A percentile compares a stretch with the other conserved stretches of the same genome.
phyloP scores from a whole-genome alignment of 1,140 invertebrate species.

The Nixonia krombeini region DNA sequence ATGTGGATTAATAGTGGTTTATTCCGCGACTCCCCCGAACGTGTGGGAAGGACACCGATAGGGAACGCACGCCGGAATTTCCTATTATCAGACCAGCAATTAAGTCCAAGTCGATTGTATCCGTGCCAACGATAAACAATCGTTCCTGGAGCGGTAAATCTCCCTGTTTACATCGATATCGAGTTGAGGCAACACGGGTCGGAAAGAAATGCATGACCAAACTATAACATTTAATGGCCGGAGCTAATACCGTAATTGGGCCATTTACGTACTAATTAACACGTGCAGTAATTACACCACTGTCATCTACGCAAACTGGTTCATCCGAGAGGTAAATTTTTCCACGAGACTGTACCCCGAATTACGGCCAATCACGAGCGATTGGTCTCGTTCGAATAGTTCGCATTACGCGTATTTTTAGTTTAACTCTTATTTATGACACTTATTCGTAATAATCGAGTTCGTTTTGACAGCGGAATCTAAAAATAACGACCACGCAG shows the following conservation, averaged over 20 bases:
- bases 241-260: no score
- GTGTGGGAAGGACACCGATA: slow-evolving; percentile 43
- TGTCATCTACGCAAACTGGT: no score
- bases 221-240: no score
- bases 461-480: slow-evolving; percentile 7
- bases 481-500: slow-evolving; percentile 38
- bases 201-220: no score
- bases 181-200: no score
- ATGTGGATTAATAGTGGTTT: slow-evolving; percentile 72
- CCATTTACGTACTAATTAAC: no score
- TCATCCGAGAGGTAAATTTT: no score
- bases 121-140: slow-evolving; percentile 40
- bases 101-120: slow-evolving; percentile 52
- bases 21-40: slow-evolving; percentile 51
- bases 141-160: not conserved
- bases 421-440: not conserved
- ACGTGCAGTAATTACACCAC: no score
- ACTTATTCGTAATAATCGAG: slow-evolving; percentile 13
- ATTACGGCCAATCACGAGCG: no score
- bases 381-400: not conserved
- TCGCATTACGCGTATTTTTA: not conserved
- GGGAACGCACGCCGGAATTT: slow-evolving; percentile 50
- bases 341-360: no score
- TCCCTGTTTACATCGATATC: not conserved
- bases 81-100: slow-evolving; percentile 57